phyloP scores from a whole-genome alignment of 2,888 invertebrate genomes.

The Melanotus villosus region DNA sequence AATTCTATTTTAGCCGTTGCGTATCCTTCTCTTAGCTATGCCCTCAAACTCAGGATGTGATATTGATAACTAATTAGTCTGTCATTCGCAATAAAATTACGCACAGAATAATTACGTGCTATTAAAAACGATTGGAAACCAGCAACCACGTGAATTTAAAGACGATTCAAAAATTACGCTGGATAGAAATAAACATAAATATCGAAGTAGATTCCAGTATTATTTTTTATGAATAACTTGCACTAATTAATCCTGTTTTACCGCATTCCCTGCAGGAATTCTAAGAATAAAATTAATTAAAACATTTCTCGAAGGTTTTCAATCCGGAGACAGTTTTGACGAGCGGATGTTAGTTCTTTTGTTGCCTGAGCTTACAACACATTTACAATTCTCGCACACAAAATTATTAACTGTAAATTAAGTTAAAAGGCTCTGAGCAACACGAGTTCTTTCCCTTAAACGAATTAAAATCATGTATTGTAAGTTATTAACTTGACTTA shows the following conservation, averaged over 20 bases:
- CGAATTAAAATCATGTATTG: conserved; percentile 17
- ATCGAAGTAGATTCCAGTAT: background rate
- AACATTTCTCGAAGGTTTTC: conserved; percentile 12
- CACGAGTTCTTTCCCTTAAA: conserved; percentile 8
- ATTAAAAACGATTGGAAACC: background rate
- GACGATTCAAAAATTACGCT: background rate
- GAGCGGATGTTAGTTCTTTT: conserved; percentile 19
- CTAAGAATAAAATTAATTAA: conserved; percentile 18
- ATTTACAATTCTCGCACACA: background rate
- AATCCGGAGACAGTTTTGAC: conserved; percentile 7
- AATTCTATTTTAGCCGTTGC: background rate
- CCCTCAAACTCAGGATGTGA: conserved; percentile 6
- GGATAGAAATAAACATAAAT: background rate
- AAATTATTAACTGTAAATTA: conserved; percentile 1
- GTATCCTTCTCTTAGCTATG: background rate
- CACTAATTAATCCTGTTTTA: conserved; percentile 14
- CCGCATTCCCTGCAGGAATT: conserved; percentile 10
- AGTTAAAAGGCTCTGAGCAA: conserved; percentile 11
- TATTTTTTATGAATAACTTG: background rate
- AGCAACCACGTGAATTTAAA: background rate
- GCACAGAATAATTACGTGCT: background rate
- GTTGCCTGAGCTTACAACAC: background rate
- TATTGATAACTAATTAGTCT: background rate
- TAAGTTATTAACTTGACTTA: background rate
- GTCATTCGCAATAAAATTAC: background rate